Evolutionary conservation across 2,888 invertebrate genomes (phyloP), one percentile per base, ranked within the genome.

Genomic region (Sphaerophoria taeniata): DNA sequence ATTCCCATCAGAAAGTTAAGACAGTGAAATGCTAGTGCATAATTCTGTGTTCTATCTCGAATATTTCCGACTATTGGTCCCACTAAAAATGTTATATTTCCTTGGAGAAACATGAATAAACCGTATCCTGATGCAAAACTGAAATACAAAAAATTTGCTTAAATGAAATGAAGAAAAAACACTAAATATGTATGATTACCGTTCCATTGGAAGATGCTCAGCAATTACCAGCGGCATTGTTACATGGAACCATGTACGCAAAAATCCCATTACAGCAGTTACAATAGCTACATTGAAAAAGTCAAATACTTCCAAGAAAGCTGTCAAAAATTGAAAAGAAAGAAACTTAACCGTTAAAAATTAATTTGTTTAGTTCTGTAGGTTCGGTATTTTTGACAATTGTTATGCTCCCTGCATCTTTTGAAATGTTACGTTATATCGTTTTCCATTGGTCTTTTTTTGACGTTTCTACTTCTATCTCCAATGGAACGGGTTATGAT

Each of bases 41-140:
- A 95, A 88, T 95, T 95, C 12, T 94, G 93, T 0, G 96, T 95
- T 53, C 93, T 91, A 89, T 94, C 93, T 86, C 94, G 94, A 49
- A 95, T 91, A 69, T 93, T 91, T 93, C 96, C 96, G 88, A 95
- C 94, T 75, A 96, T 89, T 2, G 95, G 95, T 63, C 95, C 95
- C 73, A 95, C 94, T n/a, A 94, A 88, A 43, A 96, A 93, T 90
- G 95, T 95, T 5, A 95, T 93, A 34, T 94, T 92, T 0, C 96
- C 96, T 84, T 95, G 95, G 77, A 96, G 94, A 33, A 96, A 93
- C 90, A 96, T 95, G 88, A 94, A 96, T 51, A 96, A 91, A 0
- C 96, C 95, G 88, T 96, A 94, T 0, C 96, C 96, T 0, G 95
- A 95, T 6, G 96, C 94, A 88, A 96, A 96, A 88, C 95, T 92